Base-by-base conservation (phyloP, 2,888 invertebrate genomes). In the Macropis europaea region DNA sequence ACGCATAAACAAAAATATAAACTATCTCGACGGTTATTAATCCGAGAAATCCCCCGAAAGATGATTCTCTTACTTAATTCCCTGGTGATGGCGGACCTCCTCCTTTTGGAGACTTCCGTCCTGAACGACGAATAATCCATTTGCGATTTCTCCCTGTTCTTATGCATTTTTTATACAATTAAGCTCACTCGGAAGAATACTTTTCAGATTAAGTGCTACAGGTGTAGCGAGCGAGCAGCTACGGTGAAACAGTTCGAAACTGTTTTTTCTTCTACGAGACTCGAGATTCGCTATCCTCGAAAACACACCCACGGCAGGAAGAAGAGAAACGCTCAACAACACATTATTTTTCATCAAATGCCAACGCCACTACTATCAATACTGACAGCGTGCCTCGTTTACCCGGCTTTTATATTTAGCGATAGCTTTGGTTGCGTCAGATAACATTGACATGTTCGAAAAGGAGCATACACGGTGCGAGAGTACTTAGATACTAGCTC, bases 61-160 rank as follows among this genome's bases (percentile, higher is more conserved):
- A 5, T 15, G 24, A 32, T 50, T 11, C 56, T 87, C 91, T 91
- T 87, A 92, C 92, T 92, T 63, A 92, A 82, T 88, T 92, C 92
- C 80, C 92, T 88, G 0, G 92, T 92, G 7, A 91, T 87, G 0
- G 91, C 91, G 0, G 92, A 90, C 77, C 91, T 80, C 77, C 92
- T 90, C 76, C 91, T 87, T 28, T 90, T 90, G 2, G 92, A 90
- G 52, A 90, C 86, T 5, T 90, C 88, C 43, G 90, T 91, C 74
- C 90, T 89, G 73, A 92, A 92, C 64, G 90, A 83, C 17, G 87
- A 88, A 74, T 92, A 92, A 84, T 92, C 91, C 77, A 91, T 90
- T 48, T 80, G 81, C 28, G 74, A 73, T 61, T 75, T 77, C 26
- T 73, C 79, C 22, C 54, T 74, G n/a, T 57, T 67, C 56, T 70